Base-by-base conservation (phyloP, 2,113 vertebrate genomes). In the Chlorodrepanis virens region DNA sequence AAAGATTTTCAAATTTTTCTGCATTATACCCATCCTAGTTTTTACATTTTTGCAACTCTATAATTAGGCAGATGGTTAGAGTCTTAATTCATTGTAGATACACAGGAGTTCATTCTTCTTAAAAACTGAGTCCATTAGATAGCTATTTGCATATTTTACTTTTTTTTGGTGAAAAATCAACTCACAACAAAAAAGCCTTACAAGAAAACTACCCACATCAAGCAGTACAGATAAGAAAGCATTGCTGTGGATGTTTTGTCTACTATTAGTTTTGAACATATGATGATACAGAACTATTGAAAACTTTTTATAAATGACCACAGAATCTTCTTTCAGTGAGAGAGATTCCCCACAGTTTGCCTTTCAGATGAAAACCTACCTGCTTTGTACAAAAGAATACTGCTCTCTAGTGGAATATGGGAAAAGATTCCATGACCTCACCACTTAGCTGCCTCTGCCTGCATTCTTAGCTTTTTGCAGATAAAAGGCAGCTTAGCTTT, bases 321-420 rank as follows among this genome's bases (percentile, higher is more conserved):
- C 28, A 44, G 87, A 97, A 94, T 57, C 17, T 72, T 95, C 45
- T 52, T 80, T 96, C 59, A 44, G 40, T 0, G 9, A 72, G 49
- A 78, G 23, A 93, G 57, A 95, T 96, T 95, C 44, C n/a, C 44
- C 64, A 59, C 27, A 91, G 72, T 23, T 90, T 92, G 95, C 56
- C 93, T 95, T 74, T n/a, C 72, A 89, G 87, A 97, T 35, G 65
- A 93, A 84, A 84, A 85, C 71, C 67, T 97, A 96, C 93, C 96
- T 98, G 96, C 74, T 94, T 98, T 98, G 94, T 95, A 98, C 95
- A 98, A 98, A 98, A 98, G 98, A 98, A 98, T 94, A 98, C 97
- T 98, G 98, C 98, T 98, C 98, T 98, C 98, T 98, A 98, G 98
- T 98, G 98, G 98, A 98, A 96, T 94, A 94, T 69, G 47, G 67